phyloP scores from a whole-genome alignment of 2,888 invertebrate species.

The Diadegma fenestrale region DNA sequence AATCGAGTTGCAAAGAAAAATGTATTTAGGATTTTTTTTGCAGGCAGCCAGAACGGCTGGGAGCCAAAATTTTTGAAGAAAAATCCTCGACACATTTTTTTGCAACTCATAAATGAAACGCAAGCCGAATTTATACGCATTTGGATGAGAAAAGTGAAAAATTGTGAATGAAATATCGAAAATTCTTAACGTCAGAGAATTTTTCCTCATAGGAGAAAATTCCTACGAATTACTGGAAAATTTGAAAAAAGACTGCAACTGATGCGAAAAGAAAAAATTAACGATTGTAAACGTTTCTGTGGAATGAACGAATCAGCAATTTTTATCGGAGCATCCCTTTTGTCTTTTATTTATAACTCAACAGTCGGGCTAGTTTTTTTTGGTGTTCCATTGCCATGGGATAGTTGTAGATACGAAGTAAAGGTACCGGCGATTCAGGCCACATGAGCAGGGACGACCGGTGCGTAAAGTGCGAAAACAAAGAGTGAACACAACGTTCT shows the following conservation, averaged over 20 bases:
- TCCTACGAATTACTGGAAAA: too few relatives aligned
- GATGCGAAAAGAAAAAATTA: not conserved
- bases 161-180: too few relatives aligned
- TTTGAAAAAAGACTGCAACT: not conserved
- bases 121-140: too few relatives aligned
- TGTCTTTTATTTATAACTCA: slow-evolving; percentile 5
- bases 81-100: too few relatives aligned
- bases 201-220: too few relatives aligned
- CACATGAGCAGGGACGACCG: slow-evolving; percentile 1
- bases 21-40: too few relatives aligned
- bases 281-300: not conserved
- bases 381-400: not conserved
- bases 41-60: too few relatives aligned
- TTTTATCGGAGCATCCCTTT: not conserved
- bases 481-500: slow-evolving; percentile 37
- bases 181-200: too few relatives aligned
- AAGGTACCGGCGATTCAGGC: slow-evolving; percentile 12
- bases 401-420: slow-evolving; percentile 1
- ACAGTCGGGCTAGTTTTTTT: not conserved
- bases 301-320: not conserved
- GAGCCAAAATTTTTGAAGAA: too few relatives aligned
- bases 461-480: slow-evolving; percentile 26
- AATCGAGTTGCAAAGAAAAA: too few relatives aligned
- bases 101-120: too few relatives aligned
- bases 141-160: too few relatives aligned